Evolutionary conservation across 1,140 invertebrate genomes (phyloP), one percentile per base, ranked within the genome.

Genomic region (Drosophila nikananu): DNA sequence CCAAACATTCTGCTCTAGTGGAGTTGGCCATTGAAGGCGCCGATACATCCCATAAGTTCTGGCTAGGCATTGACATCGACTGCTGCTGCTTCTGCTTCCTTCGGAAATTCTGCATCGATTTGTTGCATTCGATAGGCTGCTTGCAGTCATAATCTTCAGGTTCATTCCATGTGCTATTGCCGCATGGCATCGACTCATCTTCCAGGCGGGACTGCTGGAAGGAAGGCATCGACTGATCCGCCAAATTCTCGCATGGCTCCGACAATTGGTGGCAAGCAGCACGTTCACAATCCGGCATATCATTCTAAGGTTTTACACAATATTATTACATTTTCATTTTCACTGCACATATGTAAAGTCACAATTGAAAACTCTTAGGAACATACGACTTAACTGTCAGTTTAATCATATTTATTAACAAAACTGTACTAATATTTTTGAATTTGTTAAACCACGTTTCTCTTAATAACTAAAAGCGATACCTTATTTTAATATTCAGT

Each of bases 181-280:
- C 46, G 17, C 46, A 46, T 10, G 55, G 65, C 51, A 64, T 46
- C 0, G 51, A 52, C 23, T 41, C n/a, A 6, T 64, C 27, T 3
- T 65, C 66, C 37, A 68, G n/a, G 17, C 46, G 17, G 4, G 52
- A 30, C 7, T 68, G 35, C 19, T 41, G 25, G 15, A 49, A 49
- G 7, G 27, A 25, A 13, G 44, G 52, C 66, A 72, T 72, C 12
- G 66, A 41, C 13, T 73, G n/a, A 41, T 74, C 55, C 15, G 21
- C 60, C 12, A 87, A 27, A 19, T 83, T 71, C n/a, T 86, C 75
- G 3, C 64, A 77, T 39, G 41, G 25, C 4, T 46, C 42, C 5
- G 19, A 2, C 19, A 44, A 2, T 10, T 19, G 4, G 5, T 23
- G 2, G 17, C 5, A 32, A 13, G 7, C 5, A 32, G 6, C 17